A percentile compares a stretch with the other conserved stretches of the same genome.
Conservation (phyloP, 2,113 vertebrate species). For the Colaptes auratus region DNA sequence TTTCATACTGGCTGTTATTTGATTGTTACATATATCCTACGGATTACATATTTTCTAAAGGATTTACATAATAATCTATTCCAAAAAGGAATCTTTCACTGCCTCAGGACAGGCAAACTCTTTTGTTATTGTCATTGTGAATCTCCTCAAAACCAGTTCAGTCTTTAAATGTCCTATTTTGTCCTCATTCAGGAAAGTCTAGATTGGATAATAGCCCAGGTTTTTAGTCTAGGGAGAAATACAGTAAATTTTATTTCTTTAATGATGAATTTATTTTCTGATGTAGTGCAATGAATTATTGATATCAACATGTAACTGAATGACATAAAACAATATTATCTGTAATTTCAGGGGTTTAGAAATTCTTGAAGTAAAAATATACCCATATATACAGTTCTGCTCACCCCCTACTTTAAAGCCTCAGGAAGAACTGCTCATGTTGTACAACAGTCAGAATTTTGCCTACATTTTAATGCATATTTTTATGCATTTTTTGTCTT, state of each 20-base stretch:
- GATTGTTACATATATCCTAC: not conserved
- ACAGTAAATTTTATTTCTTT: not conserved
- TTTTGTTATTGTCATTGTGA: not conserved
- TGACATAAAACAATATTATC: not conserved
- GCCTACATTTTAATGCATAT: slow-evolving; percentile 11
- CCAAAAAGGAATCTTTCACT: not conserved
- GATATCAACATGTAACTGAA: not conserved
- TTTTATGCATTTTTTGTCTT: not conserved
- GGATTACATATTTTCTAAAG: not conserved
- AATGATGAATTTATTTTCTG: not conserved
- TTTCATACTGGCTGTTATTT: not conserved
- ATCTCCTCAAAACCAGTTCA: not conserved
- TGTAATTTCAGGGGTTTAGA: not conserved
- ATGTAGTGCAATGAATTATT: not conserved
- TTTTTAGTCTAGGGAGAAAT: not conserved
- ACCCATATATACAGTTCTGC: not conserved
- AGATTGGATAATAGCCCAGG: not conserved
- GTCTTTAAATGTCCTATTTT: not conserved
- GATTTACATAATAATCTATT: not conserved
- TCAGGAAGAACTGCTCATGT: not conserved
- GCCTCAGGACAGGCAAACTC: not conserved
- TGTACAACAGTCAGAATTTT: slow-evolving; percentile 30
- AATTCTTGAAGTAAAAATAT: not conserved
- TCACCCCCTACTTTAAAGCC: not conserved
- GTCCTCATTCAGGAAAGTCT: not conserved